Base-by-base conservation (phyloP, 2,888 invertebrate species). In the Polymixis flavicincta region DNA sequence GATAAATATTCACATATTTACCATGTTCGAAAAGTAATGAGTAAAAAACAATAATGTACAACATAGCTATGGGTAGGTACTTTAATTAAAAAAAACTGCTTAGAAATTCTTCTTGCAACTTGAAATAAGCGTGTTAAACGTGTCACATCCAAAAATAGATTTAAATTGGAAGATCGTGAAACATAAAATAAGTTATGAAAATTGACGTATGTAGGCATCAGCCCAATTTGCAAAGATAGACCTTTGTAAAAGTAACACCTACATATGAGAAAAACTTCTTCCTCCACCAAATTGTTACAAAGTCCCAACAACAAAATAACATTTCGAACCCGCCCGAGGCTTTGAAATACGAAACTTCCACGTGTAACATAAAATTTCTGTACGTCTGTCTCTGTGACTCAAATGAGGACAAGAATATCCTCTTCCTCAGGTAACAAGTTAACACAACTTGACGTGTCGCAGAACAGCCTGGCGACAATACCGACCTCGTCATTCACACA, bases 401-500 rank as follows among this genome's bases (percentile, higher is more conserved):
- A 76, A 66, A 76, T 76, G 73, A 73, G 74, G 37, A 61, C 65
- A 74, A 7, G 5, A 13, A 67, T 74, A 63, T 74, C 71, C 6
- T 76, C 17, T 59, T 80, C 25, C 90, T 32, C 94, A 98, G 98
- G 98, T 85, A 98, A 98, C 94, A 98, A 98, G 92, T 95, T 99
- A 89, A 98, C 98, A 32, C 98, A 99, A 91, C 96, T 99, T 90
- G 99, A 99, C 92, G 97, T 99, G 64, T 98, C 98, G 0, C 98
- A 98, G 90, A 99, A 99, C 96, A 98, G 98, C 87, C 95, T 99
- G 89, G 97, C 97, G 82, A 97, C 97, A 63, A 98, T 99, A 65
- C 99, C 99, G 42, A 98, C 98, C 2, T 96, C 97, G 42, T 98
- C 99, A 2, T 97, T 98, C 89, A 97, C 97, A 85, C 98, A 98